Base-by-base conservation (phyloP, 2,113 vertebrate genomes). In the Corythoichthys haematopterus region DNA sequence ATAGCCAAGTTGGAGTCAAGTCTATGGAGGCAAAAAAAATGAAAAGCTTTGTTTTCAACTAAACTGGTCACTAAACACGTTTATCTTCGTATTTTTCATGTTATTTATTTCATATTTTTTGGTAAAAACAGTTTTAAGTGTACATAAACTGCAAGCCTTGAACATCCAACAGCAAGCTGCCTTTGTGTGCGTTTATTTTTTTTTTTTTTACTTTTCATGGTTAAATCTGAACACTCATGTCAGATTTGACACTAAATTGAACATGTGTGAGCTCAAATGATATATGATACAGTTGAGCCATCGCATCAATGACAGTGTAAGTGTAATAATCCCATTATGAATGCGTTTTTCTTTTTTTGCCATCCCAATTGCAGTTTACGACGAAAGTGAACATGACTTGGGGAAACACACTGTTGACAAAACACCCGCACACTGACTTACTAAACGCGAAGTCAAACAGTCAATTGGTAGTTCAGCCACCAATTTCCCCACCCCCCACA, bases 71-170 rank as follows among this genome's bases (percentile, higher is more conserved):
- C 78, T 74, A 75, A 88, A 85, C 80, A 79, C 78, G 83, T 87
- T 89, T 80, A 87, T 85, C 81, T 82, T 80, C 84, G 76, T 90
- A 87, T 88, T 91, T 78, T 88, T 84, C 51, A 87, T 90, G 87
- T 91, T 91, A 92, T 91, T 92, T 92, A 91, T 92, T 92, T 91
- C 81, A 75, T 83, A 83, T 88, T 90, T 90, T 88, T 81, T 90
- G 90, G 78, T 28, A 88, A 88, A 88, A 78, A 57, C 55, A 89
- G 86, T 85, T 82, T 83, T 74, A 83, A 80, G 77, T 91, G 89
- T 89, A 88, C 77, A 85, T 88, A 86, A 86, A 90, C 61, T 64
- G 62, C 83, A 88, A 87, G 69, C 50, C 82, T 80, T 84, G 78
- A 88, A 83, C 68, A 81, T 77, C 77, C 69, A 72, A 61, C 0